Evolutionary conservation across 2,797 vertebrate genomes (phyloP), one percentile per base, ranked within the genome.

Genomic region (Catamblyrhynchus diadema): DNA sequence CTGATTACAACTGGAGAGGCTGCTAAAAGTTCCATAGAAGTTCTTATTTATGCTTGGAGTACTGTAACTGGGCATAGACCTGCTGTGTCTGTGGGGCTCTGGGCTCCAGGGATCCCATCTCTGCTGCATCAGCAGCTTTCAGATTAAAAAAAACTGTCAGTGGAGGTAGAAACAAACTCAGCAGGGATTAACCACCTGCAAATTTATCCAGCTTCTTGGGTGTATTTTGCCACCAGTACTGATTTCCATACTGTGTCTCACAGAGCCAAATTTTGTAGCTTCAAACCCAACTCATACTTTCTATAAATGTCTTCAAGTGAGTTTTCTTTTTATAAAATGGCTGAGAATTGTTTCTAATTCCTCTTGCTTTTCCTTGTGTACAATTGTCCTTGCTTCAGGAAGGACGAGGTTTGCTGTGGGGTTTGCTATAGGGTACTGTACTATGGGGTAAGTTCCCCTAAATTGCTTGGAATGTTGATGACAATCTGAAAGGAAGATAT

Each of bases 1-100:
- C 72, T 81, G 82, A 91, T 96, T 88, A 51, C 56, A 72, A 23
- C 37, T 41, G 77, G 28, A 84, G 48, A 92, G 44, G 41, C 50
- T 85, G 69, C 17, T 83, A 73, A 57, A 75, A 71, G 9, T 93
- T 94, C 30, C 25, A 17, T 25, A 9, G n/a, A 85, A 80, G 10
- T 67, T 88, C 23, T 82, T 85, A 80, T 85, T 91, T 89, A 56
- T 64, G 25, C 11, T 73, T 66, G 19, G 54, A 48, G n/a, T 57
- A 27, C 33, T 56, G 15, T 24, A 79, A 69, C 6, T 73, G 32
- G 13, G 24, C 3, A 2, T 12, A 48, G 51, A 48, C 14, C 14
- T 70, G 25, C 61, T 71, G 25, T 14, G 23, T 47, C 27, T 54
- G 8, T 28, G 37, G 33, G 28, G 6, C 14, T 80, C 37, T 53